Evolutionary conservation across 2,888 invertebrate species (phyloP), one percentile per base, ranked within the genome.

Genomic region (Idaea dimidiata): DNA sequence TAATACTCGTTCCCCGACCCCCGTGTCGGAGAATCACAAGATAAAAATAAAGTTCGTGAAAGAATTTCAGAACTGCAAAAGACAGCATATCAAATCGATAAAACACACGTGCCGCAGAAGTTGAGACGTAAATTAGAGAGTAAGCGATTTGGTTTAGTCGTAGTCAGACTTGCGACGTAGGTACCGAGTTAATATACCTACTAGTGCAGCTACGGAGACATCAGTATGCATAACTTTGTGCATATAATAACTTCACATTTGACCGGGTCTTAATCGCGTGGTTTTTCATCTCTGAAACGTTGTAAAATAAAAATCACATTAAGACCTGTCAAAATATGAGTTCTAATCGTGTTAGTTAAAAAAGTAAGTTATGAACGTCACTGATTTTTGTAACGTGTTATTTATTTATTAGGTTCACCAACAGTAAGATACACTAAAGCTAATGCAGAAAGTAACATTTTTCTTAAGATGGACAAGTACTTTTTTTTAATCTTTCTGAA

Each of bases 81-180:
- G 65, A 70, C 66, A 71, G 66, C 71, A 74, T 69, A 75, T 72
- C 71, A 69, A 82, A 82, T 83, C 82, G 82, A 83, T 84, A 79
- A 73, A 81, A 76, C 75, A 79, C 82, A 85, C 82, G 81, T 81
- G 82, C 72, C 76, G 72, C 76, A 67, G 58, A 81, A 83, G 76
- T 81, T 66, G 54, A 59, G 55, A 76, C 76, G 75, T 82, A 83
- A 81, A 82, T 83, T 80, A 78, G 72, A 76, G 75, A 72, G 72
- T 73, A 68, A 76, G 65, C 72, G 74, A 76, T 80, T 80, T 65
- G 71, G 72, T 68, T 66, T 68, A 72, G 73, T 71, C 72, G 62
- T 67, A 66, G 65, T 72, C 66, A 68, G 61, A 66, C 66, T 75
- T 72, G 72, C 72, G 61, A 66, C 66, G 75, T n/a, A n/a, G n/a